These are phyloP conservation scores for Leucosticte australis DNA, from an alignment of 2,113 vertebrate genomes.

Conservation along the genomic window DNA sequence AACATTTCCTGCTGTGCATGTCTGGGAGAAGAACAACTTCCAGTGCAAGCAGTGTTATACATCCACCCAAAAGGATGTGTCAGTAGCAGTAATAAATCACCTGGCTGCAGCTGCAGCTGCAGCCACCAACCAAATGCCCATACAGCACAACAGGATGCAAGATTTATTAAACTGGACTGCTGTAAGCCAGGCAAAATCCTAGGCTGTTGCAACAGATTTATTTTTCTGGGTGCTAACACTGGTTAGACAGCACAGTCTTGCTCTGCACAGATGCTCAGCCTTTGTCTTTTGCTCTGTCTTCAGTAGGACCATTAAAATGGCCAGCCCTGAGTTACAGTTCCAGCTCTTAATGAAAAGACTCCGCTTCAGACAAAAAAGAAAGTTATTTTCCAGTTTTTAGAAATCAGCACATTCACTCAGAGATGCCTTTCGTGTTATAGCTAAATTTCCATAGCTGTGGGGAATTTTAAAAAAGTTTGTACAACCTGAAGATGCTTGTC, in stretches of 20 bases:
- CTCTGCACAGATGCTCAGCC: not conserved
- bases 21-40: not conserved
- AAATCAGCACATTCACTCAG: not conserved
- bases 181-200: not conserved
- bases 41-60: not conserved
- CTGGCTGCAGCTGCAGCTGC: not conserved
- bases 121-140: not conserved
- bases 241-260: not conserved
- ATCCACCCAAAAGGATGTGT: not conserved
- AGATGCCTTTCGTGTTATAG: not conserved
- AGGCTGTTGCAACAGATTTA: not conserved
- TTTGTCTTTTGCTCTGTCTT: not conserved
- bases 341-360: not conserved
- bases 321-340: not conserved
- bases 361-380: not conserved
- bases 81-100: not conserved
- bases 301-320: not conserved
- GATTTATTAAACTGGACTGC: not conserved
- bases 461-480: not conserved
- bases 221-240: not conserved
- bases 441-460: not conserved
- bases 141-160: not conserved
- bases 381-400: not conserved
- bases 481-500: not conserved
- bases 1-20: not conserved